Conservation (phyloP, 2,888 invertebrate genomes). For the Zelleria hepariella region DNA sequence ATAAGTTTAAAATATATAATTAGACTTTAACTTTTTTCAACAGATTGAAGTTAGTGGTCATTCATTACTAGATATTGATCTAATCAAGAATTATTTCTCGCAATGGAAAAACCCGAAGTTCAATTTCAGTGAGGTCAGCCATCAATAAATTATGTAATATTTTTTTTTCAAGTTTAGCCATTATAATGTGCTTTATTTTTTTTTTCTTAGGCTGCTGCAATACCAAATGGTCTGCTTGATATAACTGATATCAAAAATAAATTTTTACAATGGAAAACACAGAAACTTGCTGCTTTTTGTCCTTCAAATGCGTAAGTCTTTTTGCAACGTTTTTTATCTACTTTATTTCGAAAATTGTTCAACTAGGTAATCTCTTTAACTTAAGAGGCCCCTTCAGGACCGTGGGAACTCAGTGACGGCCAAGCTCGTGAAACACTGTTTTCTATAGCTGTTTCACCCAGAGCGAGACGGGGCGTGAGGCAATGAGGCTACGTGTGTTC, state of each 20-base stretch:
- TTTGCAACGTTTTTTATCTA: too few relatives aligned
- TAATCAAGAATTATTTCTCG: slow-evolving; percentile 51
- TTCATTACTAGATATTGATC: slow-evolving; percentile 49
- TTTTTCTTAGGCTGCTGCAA: slow-evolving; percentile 37
- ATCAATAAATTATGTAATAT: neutral
- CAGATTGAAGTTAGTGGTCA: slow-evolving; percentile 46
- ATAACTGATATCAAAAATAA: slow-evolving; percentile 61
- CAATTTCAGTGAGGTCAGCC: slow-evolving; percentile 58
- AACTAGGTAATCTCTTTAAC: too few relatives aligned
- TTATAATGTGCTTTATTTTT: neutral
- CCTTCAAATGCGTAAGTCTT: slow-evolving; percentile 56
- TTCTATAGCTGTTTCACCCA: too few relatives aligned
- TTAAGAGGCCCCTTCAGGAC: too few relatives aligned
- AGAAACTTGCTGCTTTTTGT: slow-evolving; percentile 54
- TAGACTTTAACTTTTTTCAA: slow-evolving; percentile 15
- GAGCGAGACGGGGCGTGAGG: too few relatives aligned
- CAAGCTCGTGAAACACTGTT: too few relatives aligned
- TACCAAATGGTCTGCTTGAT: slow-evolving; percentile 56
- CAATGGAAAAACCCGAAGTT: slow-evolving; percentile 55
- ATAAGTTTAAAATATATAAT: too few relatives aligned
- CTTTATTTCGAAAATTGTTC: too few relatives aligned
- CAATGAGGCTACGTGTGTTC: too few relatives aligned
- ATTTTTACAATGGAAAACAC: slow-evolving; percentile 62
- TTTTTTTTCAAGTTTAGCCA: neutral
- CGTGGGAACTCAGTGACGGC: too few relatives aligned